phyloP scores from a whole-genome alignment of 2,888 invertebrate genomes.

The Drosophila algonquin region DNA sequence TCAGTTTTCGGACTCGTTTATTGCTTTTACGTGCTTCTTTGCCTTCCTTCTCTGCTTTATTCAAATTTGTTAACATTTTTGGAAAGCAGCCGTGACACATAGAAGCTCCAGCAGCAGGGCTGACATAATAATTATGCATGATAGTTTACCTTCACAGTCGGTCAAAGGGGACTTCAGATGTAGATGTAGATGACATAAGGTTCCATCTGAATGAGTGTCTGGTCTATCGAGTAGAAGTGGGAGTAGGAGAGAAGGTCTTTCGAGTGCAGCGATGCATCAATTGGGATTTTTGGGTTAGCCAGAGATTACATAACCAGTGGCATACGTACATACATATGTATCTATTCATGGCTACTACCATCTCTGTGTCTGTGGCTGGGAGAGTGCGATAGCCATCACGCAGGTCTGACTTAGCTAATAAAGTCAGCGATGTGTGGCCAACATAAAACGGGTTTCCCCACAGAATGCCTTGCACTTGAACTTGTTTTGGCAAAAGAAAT shows the following conservation, averaged over 20 bases:
- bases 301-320: constrained; percentile 51
- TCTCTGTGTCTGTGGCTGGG: not conserved
- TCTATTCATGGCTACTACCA: not conserved
- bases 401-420: constrained; percentile 55
- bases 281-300: constrained; percentile 65
- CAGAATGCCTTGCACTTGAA: constrained; percentile 74
- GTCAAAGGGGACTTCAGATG: constrained; percentile 54
- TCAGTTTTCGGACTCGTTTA: constrained; percentile 45
- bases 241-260: constrained; percentile 4
- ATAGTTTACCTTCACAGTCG: constrained; percentile 59
- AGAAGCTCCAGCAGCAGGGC: constrained; percentile 39
- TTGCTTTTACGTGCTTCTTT: constrained; percentile 39
- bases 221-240: not conserved
- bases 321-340: not conserved
- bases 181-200: constrained; percentile 66
- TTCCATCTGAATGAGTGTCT: constrained; percentile 26
- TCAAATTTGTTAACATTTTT: constrained; percentile 55
- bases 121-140: constrained; percentile 77
- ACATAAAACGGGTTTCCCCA: constrained; percentile 56
- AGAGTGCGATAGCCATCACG: constrained; percentile 31
- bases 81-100: constrained; percentile 54
- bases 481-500: constrained; percentile 62
- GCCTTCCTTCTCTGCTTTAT: constrained; percentile 31
- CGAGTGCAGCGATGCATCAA: constrained; percentile 58
- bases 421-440: constrained; percentile 54